phyloP scores from a whole-genome alignment of 2,888 invertebrate species.

The Hydrotaea cyrtoneurina region DNA sequence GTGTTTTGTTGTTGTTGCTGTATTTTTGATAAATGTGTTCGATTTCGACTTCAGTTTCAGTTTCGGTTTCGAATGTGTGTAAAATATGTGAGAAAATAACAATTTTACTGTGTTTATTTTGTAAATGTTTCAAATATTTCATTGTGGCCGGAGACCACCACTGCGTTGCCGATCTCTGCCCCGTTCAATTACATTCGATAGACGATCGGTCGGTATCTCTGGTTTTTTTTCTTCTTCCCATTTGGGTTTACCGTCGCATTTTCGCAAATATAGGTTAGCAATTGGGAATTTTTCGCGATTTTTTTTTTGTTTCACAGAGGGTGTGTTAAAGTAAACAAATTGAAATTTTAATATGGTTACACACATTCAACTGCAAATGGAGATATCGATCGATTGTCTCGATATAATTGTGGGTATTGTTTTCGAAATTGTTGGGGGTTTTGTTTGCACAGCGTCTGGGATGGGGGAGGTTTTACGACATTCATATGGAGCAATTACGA shows the following conservation, averaged over 20 bases:
- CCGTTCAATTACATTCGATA: background rate
- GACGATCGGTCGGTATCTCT: background rate
- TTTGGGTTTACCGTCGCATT: background rate
- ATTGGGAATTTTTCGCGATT: background rate
- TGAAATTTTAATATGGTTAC: constrained; percentile 3
- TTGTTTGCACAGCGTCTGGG: too few relatives aligned
- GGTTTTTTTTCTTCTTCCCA: background rate
- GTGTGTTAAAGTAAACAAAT: constrained; percentile 19
- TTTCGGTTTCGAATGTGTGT: constrained; percentile 19
- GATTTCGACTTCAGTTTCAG: constrained; percentile 7
- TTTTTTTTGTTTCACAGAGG: background rate
- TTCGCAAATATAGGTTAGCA: constrained; percentile 10
- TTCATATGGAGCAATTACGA: too few relatives aligned
- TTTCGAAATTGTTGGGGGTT: too few relatives aligned
- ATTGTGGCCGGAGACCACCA: background rate
- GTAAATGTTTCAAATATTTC: constrained; percentile 26
- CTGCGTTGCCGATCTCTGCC: background rate
- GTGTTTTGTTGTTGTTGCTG: too few relatives aligned
- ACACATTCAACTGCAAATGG: background rate
- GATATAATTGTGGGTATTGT: too few relatives aligned
- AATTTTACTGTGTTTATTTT: background rate
- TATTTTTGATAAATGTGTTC: background rate
- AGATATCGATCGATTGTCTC: too few relatives aligned
- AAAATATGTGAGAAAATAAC: constrained; percentile 25
- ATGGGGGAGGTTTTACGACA: too few relatives aligned